These are phyloP conservation scores for Leptinotarsa texana DNA, from an alignment of 1,140 invertebrate species.

Conservation along the genomic window DNA sequence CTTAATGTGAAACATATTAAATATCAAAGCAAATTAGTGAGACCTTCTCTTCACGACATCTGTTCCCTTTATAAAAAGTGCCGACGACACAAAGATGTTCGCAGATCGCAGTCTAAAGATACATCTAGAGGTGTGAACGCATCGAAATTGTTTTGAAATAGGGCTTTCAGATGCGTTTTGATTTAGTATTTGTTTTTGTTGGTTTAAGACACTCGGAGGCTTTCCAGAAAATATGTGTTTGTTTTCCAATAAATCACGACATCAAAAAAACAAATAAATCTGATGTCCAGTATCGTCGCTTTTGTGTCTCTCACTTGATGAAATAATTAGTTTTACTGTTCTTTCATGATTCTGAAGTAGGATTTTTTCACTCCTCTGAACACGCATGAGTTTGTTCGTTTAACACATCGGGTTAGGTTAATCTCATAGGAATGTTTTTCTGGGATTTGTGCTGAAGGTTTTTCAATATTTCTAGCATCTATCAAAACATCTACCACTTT, in stretches of 20 bases:
- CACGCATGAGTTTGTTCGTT: too few species aligned
- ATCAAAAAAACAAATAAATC: too few species aligned
- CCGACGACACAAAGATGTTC: slow-evolving; percentile 16
- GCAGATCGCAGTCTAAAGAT: slow-evolving; percentile 16
- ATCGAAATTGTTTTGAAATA: slow-evolving; percentile 27
- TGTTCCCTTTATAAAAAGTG: slow-evolving; percentile 18
- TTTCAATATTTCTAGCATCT: too few species aligned
- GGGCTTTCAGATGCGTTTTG: slow-evolving; percentile 11
- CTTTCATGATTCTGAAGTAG: too few species aligned
- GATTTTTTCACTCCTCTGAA: too few species aligned
- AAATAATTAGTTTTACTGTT: too few species aligned
- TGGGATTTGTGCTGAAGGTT: too few species aligned
- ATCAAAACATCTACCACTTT: too few species aligned
- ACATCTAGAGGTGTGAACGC: slow-evolving; percentile 24
- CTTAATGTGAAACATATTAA: slow-evolving; percentile 21
- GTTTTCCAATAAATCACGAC: not conserved
- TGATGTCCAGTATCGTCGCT: too few species aligned
- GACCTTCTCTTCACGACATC: slow-evolving; percentile 12
- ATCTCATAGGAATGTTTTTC: too few species aligned
- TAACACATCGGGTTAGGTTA: too few species aligned
- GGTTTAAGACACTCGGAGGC: not conserved
- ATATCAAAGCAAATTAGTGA: slow-evolving; percentile 29
- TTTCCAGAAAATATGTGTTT: not conserved
- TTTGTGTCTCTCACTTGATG: too few species aligned
- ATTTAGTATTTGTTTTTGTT: slow-evolving; percentile 25